Percentiles rank a stretch among this genome's conserved stretches.
Conservation (phyloP, 1,140 invertebrate genomes). For the Dendrolimus kikuchii region DNA sequence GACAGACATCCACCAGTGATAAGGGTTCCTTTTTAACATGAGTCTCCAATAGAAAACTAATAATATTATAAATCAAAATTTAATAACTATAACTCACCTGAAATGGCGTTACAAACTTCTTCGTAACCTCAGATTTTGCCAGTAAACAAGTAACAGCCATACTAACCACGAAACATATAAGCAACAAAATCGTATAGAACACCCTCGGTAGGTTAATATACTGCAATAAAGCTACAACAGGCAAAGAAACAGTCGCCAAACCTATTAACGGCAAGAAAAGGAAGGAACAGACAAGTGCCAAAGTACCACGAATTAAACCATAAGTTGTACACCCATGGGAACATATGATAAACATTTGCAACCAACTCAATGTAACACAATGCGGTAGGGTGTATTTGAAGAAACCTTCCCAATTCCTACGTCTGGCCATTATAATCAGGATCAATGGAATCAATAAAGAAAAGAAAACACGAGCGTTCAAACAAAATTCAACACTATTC, state of each 20-base stretch:
- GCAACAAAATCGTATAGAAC: conserved; percentile 73
- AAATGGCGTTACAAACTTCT: conserved; percentile 76
- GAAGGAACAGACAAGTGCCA: conserved; percentile 84
- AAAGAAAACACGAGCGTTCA: conserved; percentile 84
- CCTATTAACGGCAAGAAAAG: conserved; percentile 85
- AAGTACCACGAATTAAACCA: conserved; percentile 81
- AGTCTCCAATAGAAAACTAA: no score
- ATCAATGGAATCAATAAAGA: conserved; percentile 84
- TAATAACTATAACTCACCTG: conserved; percentile 67
- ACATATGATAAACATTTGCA: conserved; percentile 85
- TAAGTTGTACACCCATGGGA: conserved; percentile 87
- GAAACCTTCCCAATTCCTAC: conserved; percentile 83
- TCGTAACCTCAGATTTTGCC: conserved; percentile 74
- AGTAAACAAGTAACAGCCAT: conserved; percentile 77
- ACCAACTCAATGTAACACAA: conserved; percentile 89
- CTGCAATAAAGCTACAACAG: conserved; percentile 80
- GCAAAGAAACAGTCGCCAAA: conserved; percentile 80
- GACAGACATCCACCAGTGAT: no score
- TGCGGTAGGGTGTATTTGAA: conserved; percentile 87
- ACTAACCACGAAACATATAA: conserved; percentile 70
- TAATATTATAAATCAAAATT: not conserved
- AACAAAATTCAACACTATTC: conserved; percentile 88
- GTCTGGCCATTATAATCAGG: conserved; percentile 80
- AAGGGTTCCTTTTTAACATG: no score
- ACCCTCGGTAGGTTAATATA: conserved; percentile 78